Evolutionary conservation across 2,888 invertebrate species (phyloP).

Genomic region (Arctia plantaginis): DNA sequence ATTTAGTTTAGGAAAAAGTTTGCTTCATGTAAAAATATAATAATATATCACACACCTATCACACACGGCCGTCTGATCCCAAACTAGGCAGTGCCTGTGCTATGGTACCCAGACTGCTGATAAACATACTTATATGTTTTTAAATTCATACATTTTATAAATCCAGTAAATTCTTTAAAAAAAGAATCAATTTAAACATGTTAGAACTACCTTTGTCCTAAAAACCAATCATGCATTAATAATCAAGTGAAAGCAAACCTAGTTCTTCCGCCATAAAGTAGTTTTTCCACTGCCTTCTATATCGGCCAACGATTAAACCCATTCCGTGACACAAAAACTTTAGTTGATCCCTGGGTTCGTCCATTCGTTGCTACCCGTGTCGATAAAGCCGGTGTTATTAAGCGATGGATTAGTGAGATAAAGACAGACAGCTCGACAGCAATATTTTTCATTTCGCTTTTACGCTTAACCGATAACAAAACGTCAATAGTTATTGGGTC

Average conservation of each 20-base stretch:
- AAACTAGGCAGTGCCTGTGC: too few species aligned
- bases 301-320: neutral
- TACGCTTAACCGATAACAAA: slow-evolving; percentile 4
- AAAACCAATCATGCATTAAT: neutral
- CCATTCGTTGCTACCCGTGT: slow-evolving; percentile 19
- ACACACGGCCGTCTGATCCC: too few species aligned
- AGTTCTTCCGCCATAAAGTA: neutral
- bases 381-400: slow-evolving; percentile 5
- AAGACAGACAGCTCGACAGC: slow-evolving; percentile 8
- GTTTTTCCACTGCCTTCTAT: neutral
- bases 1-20: too few species aligned
- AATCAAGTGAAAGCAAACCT: slow-evolving; percentile 1
- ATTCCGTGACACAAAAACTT: slow-evolving; percentile 3
- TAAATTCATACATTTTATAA: too few species aligned
- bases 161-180: too few species aligned
- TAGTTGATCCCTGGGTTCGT: slow-evolving; percentile 7
- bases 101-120: too few species aligned
- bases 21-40: too few species aligned
- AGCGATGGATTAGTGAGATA: slow-evolving; percentile 24
- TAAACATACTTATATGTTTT: too few species aligned
- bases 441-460: slow-evolving; percentile 22
- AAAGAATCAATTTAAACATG: too few species aligned
- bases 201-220: neutral
- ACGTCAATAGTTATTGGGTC: neutral
- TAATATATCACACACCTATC: too few species aligned